Conservation (phyloP, 2,797 vertebrate genomes). For the Schizothorax lantsangensis region DNA sequence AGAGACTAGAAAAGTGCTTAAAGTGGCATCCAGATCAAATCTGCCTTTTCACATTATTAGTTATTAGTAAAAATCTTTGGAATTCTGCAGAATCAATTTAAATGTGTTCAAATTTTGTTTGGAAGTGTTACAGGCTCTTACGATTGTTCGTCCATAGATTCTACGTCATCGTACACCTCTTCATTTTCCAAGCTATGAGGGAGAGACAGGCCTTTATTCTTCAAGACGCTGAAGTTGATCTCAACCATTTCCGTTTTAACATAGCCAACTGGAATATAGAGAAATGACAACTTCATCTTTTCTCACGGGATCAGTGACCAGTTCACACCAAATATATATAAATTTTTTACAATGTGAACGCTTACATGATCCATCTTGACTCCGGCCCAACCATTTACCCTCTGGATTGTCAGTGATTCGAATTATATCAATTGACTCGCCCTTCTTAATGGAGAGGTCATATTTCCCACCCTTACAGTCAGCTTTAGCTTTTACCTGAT, state of each 20-base stretch:
- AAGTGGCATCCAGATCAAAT: neutral
- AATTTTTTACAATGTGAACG: conserved; percentile 39
- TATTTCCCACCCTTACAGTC: conserved; percentile 81
- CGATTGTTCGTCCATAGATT: conserved; percentile 68
- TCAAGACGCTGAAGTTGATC: conserved; percentile 88
- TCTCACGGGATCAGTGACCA: neutral
- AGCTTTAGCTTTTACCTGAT: conserved; percentile 73
- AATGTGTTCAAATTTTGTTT: conserved; percentile 31
- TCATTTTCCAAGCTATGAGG: conserved; percentile 66
- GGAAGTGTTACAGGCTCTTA: conserved; percentile 4
- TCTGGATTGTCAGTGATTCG: conserved; percentile 84
- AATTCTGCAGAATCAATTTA: neutral
- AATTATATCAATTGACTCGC: conserved; percentile 82
- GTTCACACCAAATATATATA: neutral
- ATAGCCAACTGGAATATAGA: conserved; percentile 84
- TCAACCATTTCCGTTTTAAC: conserved; percentile 89
- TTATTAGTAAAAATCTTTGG: neutral
- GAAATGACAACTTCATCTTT: neutral
- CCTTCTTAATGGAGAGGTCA: conserved; percentile 79
- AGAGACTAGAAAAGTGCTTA: neutral
- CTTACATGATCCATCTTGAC: conserved; percentile 85
- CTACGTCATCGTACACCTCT: conserved; percentile 93
- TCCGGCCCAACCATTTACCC: conserved; percentile 87
- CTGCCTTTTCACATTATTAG: neutral
- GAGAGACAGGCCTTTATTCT: conserved; percentile 63